Base-by-base conservation (phyloP, 2,797 vertebrate species). In the Trichosurus vulpecula region DNA sequence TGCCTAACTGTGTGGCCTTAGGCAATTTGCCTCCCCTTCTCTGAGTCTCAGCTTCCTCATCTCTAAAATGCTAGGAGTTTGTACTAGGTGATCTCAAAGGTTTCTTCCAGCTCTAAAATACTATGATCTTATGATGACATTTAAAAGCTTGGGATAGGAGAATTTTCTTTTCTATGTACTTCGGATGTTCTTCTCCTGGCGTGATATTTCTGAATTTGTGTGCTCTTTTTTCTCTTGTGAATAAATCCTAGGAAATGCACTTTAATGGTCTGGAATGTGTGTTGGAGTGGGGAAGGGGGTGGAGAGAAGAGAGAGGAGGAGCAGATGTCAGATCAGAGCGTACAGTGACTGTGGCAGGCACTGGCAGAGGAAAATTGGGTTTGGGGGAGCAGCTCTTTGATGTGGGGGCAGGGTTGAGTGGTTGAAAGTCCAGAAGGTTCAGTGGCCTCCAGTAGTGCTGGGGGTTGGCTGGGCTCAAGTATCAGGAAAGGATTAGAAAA, bases 261-360 rank as follows among this genome's bases (percentile, higher is more conserved):
- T 87, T 87, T 51, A 87, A 87, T 87, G 74, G 74, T 87, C 41
- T 87, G 74, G 74, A 87, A 87, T 87, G 74, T 87, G 74, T 87
- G 74, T 87, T 87, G 74, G 74, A 87, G 41, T 87, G 74, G 52
- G 90, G 90, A 31, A 90, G 90, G 52, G 51, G 90, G 90, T 52
- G 90, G 90, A 90, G 52, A 54, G 52, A 53, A 90, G 30, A 54
- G 52, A 54, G 90, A 90, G 90, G 52, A 52, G 90, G 90, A 54
- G 90, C 90, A n/a, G 52, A 52, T 16, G 90, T 54, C 90, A 90
- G 90, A 90, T 52, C 52, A 90, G 41, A 51, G 74, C 3, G 47
- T 27, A 27, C 41, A 87, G 41, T 27, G 41, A 47, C 41, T 51
- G 3, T 11, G 25, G 74, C 74, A 51, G 22, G 74, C 74, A 27